phyloP scores from a whole-genome alignment of 2,797 vertebrate genomes.

The Pseudomugil gertrudae region DNA sequence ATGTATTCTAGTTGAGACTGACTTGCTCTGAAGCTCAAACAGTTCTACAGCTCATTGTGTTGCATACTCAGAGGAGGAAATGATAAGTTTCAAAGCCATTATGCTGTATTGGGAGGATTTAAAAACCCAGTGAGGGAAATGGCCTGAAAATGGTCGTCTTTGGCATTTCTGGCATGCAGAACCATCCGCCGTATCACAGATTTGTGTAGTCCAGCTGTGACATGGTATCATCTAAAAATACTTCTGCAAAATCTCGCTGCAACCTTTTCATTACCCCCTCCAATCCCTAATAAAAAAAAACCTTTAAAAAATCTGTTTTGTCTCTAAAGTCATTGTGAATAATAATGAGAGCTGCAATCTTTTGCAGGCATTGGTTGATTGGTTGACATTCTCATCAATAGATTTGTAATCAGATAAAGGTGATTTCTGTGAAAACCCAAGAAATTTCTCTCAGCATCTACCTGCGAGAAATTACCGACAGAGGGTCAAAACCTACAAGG shows the following conservation, averaged over 20 bases:
- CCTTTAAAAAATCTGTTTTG: conserved; percentile 8
- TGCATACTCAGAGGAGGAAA: background rate
- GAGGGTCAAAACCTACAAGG: conserved; percentile 54
- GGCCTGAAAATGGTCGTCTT: conserved; percentile 6
- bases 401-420: conserved; percentile 31
- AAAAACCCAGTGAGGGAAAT: conserved; percentile 17
- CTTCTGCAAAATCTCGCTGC: background rate
- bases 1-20: background rate
- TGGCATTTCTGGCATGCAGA: conserved; percentile 15
- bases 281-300: too few species aligned
- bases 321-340: conserved; percentile 8
- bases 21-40: conserved; percentile 2
- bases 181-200: conserved; percentile 16
- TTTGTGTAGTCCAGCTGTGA: conserved; percentile 17
- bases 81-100: conserved; percentile 10
- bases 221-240: conserved; percentile 13
- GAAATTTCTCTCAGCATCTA: conserved; percentile 33
- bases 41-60: background rate
- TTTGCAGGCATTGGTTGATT: background rate
- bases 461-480: conserved; percentile 53
- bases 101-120: conserved; percentile 13
- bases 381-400: conserved; percentile 10
- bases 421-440: conserved; percentile 37
- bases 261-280: conserved; percentile 7
- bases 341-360: conserved; percentile 22